Conservation (phyloP, 2,797 vertebrate species). For the Amblyopsis hoosieri region DNA sequence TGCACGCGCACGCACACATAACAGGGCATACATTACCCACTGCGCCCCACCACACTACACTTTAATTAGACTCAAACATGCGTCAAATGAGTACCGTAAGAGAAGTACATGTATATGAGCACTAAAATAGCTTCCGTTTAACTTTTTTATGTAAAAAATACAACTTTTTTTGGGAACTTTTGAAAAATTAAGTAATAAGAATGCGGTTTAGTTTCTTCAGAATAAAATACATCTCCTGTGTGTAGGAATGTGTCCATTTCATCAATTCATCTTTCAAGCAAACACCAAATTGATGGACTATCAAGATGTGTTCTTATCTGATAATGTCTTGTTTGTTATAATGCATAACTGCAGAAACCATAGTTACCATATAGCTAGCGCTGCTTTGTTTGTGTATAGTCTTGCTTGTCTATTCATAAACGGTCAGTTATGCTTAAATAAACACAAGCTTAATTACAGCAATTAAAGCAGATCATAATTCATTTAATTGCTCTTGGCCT, state of each 20-base stretch:
- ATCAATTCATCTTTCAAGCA: background rate
- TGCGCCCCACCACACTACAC: background rate
- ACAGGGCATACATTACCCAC: background rate
- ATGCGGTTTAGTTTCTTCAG: no score
- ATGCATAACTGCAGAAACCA: no score
- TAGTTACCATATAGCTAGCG: background rate
- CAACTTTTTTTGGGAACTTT: no score
- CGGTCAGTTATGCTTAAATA: conserved; percentile 56
- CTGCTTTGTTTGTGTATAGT: background rate
- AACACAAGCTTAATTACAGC: conserved; percentile 46
- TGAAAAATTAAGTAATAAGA: no score
- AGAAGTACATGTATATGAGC: no score
- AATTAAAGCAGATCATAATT: conserved; percentile 52
- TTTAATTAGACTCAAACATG: background rate
- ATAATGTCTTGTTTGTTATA: conserved; percentile 10
- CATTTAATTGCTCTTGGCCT: conserved; percentile 42
- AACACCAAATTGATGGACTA: conserved; percentile 22
- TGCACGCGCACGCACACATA: background rate
- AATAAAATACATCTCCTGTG: background rate
- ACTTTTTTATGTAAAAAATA: no score
- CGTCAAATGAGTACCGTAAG: background rate
- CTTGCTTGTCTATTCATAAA: conserved; percentile 49
- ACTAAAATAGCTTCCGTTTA: no score
- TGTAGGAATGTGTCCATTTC: background rate
- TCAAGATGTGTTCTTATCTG: conserved; percentile 32